Percentiles rank a stretch among this genome's conserved stretches.
These are phyloP conservation scores for Podarcis raffonei DNA, from an alignment of 2,113 vertebrate species.

Conservation along the genomic window DNA sequence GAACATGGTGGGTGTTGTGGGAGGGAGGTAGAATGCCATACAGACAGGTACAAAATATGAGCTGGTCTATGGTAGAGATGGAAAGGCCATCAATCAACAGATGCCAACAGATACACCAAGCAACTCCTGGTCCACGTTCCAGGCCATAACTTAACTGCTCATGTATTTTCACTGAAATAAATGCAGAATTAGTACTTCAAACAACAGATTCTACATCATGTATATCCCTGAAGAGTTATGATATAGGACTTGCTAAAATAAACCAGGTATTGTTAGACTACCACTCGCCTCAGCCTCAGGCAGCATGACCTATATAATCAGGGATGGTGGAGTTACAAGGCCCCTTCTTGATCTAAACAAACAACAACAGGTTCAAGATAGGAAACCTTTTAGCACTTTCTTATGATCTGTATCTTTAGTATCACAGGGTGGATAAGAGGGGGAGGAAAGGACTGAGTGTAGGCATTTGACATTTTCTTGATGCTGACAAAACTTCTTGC, in stretches of 20 bases:
- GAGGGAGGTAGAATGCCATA: neutral
- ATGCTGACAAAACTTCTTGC: neutral
- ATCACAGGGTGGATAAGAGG: neutral
- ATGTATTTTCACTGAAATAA: neutral
- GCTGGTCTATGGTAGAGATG: neutral
- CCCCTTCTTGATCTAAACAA: no score
- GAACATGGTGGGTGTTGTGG: no score
- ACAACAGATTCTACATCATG: neutral
- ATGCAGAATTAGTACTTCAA: neutral
- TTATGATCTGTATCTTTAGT: neutral
- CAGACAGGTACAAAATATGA: neutral
- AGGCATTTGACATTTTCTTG: neutral
- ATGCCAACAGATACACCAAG: neutral
- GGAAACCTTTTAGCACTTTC: neutral
- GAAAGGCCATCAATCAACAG: no score
- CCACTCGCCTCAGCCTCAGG: no score
- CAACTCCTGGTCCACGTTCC: neutral
- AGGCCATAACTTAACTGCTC: neutral
- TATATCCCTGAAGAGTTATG: neutral
- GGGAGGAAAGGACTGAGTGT: neutral
- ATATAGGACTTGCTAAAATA: neutral
- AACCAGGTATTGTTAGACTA: neutral
- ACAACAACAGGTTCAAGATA: no score
- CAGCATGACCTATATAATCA: no score
- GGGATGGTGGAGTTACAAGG: no score